phyloP scores from a whole-genome alignment of 2,113 vertebrate genomes.

The Montifringilla adamsi region DNA sequence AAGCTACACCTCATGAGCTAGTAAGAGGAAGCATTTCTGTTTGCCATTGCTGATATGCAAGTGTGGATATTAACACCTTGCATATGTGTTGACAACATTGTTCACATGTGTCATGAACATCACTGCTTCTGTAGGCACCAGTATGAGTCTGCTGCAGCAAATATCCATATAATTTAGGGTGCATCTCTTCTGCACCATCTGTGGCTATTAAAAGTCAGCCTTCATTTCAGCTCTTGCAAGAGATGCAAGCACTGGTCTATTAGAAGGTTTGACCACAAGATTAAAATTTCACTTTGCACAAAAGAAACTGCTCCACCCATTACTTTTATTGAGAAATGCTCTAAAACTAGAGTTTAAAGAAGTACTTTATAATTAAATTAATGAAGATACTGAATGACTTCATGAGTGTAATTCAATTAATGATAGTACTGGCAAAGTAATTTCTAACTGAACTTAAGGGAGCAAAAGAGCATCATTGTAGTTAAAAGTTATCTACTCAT shows the following conservation, averaged over 20 bases:
- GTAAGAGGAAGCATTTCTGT: not conserved
- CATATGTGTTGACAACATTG: not conserved
- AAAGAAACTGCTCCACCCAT: not conserved
- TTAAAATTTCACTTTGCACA: not conserved
- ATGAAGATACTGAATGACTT: not conserved
- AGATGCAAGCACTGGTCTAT: not conserved
- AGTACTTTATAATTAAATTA: not conserved
- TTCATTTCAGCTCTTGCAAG: not conserved
- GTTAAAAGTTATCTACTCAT: not conserved
- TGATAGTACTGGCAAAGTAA: not conserved
- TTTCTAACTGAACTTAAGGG: not conserved
- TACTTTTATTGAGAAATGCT: not conserved
- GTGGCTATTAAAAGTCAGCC: not conserved
- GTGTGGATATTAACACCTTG: not conserved
- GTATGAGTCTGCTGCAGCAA: not conserved
- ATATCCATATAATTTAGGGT: not conserved
- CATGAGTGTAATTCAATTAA: not conserved
- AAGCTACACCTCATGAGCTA: not conserved
- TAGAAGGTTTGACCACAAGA: not conserved
- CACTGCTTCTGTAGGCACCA: not conserved
- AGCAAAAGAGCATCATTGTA: not conserved
- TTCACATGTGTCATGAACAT: not conserved
- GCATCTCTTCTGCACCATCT: not conserved
- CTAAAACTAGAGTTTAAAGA: not conserved
- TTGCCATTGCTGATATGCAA: not conserved